These are phyloP conservation scores for Platysteira castanea DNA, from an alignment of 2,113 vertebrate species.

Conservation along the genomic window DNA sequence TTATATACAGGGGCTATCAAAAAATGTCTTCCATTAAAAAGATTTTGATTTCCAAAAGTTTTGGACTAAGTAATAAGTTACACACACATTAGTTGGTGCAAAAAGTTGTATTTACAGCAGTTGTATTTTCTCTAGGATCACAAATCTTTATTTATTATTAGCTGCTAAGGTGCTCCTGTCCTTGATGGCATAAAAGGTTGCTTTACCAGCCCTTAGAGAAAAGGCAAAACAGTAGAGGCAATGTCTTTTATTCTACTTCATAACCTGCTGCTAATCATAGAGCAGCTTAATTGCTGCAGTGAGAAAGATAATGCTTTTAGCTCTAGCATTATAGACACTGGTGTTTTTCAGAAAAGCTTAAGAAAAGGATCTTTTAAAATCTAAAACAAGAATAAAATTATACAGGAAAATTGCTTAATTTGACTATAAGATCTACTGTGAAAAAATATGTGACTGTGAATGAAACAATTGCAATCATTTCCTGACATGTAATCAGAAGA, in stretches of 20 bases:
- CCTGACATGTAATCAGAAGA: neutral
- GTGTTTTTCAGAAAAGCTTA: neutral
- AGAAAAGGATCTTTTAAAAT: neutral
- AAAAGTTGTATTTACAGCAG: neutral
- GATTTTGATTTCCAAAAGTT: neutral
- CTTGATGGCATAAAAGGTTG: neutral
- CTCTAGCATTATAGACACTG: neutral
- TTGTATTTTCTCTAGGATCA: neutral
- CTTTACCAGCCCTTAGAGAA: neutral
- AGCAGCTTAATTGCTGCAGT: neutral
- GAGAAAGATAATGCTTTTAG: constrained; percentile 13
- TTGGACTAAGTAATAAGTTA: neutral
- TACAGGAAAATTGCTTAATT: neutral
- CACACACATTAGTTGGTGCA: neutral
- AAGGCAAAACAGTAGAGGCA: neutral
- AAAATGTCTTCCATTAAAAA: neutral
- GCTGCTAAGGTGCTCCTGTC: neutral
- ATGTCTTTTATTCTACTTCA: neutral
- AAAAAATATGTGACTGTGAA: neutral
- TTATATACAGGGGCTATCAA: neutral
- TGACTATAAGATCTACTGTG: neutral
- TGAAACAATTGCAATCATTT: neutral
- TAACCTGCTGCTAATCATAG: constrained; percentile 3
- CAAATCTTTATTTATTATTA: neutral
- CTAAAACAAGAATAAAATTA: neutral